A percentile compares a stretch with the other conserved stretches of the same genome.
Evolutionary conservation across 2,113 vertebrate species (phyloP).

Genomic region (Boulengerochromis microlepis): DNA sequence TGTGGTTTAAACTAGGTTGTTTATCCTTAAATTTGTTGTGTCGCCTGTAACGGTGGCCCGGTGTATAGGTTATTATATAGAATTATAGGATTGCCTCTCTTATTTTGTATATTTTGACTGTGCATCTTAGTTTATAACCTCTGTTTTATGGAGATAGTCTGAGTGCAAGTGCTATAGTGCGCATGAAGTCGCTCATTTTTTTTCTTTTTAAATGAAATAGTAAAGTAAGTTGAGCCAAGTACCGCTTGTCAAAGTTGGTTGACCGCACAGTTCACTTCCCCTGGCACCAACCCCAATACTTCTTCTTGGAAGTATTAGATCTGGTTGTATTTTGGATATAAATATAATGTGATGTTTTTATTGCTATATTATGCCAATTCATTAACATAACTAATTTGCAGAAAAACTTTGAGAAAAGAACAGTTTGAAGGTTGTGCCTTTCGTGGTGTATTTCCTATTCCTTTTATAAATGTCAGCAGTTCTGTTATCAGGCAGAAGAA

Average conservation of each 20-base stretch:
- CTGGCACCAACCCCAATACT: background rate
- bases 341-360: background rate
- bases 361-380: background rate
- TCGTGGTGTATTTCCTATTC: background rate
- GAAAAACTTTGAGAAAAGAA: background rate
- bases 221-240: background rate
- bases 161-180: background rate
- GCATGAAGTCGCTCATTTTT: background rate
- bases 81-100: background rate
- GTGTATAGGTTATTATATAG: background rate
- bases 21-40: background rate
- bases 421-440: background rate
- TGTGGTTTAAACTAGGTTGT: background rate
- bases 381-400: background rate
- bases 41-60: background rate
- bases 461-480: background rate
- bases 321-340: background rate
- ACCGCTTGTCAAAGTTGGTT: background rate
- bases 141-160: background rate
- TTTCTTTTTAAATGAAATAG: background rate
- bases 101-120: background rate
- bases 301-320: background rate
- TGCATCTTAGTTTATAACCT: background rate
- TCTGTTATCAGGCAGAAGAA: background rate
- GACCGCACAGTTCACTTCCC: background rate